Base-by-base conservation (phyloP, 2,888 invertebrate genomes). In the Chalcosyrphus nemorum region DNA sequence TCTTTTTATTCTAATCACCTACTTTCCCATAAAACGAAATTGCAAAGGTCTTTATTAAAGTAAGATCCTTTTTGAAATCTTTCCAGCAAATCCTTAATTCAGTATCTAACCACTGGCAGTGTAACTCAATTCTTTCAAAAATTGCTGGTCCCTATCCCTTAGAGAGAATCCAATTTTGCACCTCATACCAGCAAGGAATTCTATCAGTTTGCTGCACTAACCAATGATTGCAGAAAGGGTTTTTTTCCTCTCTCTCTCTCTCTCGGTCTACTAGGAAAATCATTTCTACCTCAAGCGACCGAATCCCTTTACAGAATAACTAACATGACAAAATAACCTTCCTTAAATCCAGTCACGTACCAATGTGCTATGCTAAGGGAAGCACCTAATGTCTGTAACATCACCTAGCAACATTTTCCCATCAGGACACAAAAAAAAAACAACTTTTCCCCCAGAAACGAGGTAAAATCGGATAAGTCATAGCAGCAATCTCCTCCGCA, bases 291-390 rank as follows among this genome's bases (percentile, higher is more conserved):
- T 41, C 13, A 27, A 21, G 32, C 50, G 1, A 50, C 50, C 11
- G 29, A 41, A 59, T 57, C 56, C 27, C 19, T 11, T 32, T 2
- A 59, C 21, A 19, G 47, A 71, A 63, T 56, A 50, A 56, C 66
- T 29, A 56, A 45, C 47, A 35, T 75, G 50, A 68, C 56, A 50
- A 57, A 65, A 65, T 59, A 71, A 45, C 70, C 52, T 15, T 29
- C 38, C 57, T 52, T 17, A 56, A 81, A 76, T 70, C 70, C 29
- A 65, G 70, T 82, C 77, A 82, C 77, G 81, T 82, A 65, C 11
- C 21, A 4, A 77, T 7, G 66, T 77, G 65, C 63, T 43, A 59
- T 77, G 65, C 59, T 13, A 61, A 54, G 38, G 77, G 71, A 71
- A 77, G 54, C 45, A 82, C 59, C 76, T 72, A 77, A 82, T 72